phyloP scores from a whole-genome alignment of 2,797 vertebrate species.

The Ciconia nigra region DNA sequence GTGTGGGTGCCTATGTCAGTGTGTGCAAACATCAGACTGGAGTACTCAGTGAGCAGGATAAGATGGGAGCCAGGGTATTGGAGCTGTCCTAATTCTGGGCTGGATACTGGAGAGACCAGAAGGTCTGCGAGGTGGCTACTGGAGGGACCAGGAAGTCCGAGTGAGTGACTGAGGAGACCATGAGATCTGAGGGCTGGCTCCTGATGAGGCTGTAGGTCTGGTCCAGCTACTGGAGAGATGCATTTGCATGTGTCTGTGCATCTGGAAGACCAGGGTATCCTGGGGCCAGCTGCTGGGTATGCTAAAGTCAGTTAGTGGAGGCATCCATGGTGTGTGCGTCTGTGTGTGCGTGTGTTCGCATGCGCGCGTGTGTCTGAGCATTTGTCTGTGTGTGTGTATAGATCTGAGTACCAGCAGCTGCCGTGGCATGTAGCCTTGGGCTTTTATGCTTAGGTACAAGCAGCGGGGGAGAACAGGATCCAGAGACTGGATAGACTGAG shows the following conservation, averaged over 20 bases:
- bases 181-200: not conserved
- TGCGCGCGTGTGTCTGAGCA: not conserved
- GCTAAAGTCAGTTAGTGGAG: not conserved
- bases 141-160: not conserved
- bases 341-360: accelerated
- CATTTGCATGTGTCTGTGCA: not conserved
- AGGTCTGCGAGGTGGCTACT: not conserved
- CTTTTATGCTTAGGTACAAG: not conserved
- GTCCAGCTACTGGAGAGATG: not conserved
- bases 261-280: not conserved
- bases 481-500: not conserved
- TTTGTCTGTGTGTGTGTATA: too few relatives aligned
- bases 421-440: too few relatives aligned
- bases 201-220: not conserved
- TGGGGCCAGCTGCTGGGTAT: not conserved
- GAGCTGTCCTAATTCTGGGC: not conserved
- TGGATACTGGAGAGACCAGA: not conserved
- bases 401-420: not conserved
- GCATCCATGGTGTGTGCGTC: too few relatives aligned
- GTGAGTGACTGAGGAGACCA: not conserved
- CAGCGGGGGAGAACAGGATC: not conserved
- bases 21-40: not conserved
- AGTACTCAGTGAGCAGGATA: not conserved
- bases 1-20: not conserved
- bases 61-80: not conserved